Evolutionary conservation across 2,797 vertebrate species (phyloP), one percentile per base, ranked within the genome.

Genomic region (Melanotaenia trifasciata): DNA sequence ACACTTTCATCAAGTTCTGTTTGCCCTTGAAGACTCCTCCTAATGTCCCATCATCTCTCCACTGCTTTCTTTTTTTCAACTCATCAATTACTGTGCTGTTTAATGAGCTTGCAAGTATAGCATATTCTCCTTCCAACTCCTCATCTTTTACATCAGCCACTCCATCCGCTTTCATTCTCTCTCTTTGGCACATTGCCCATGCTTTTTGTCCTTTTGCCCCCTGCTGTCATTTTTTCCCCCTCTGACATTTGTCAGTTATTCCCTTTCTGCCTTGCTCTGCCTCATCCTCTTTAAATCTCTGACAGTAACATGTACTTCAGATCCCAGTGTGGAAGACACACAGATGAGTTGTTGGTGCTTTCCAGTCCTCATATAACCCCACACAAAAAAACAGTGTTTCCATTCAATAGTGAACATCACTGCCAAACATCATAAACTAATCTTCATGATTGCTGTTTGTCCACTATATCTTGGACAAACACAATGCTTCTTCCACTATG

Each of bases 51-150:
- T 72, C 64, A 11, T 74, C 76, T 43, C 64, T 77, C 54, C 35
- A 6, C 62, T 53, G n/a, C 61, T 22, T 32, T 76, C 69, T 70
- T 51, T 51, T 51, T 20, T 47, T 26, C 67, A n/a, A 33, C 78
- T 73, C 84, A 84, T 90, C 81, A 86, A 74, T 84, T 88, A 81
- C 47, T 7, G 9, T 11, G 11, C 30, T 73, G 76, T 76, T 85
- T 89, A 91, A 90, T 85, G 84, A 88, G 85, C 85, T 81, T 74
- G 74, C 78, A 78, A 80, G 77, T 86, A 67, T 78, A 74, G 54
- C 64, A 8, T 72, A 62, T 71, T 36, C 74, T 59, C 57, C 45
- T 36, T 73, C 73, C 73, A 24, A 45, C 56, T 66, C 62, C 60
- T 71, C 72, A 78, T 80, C 43, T 79, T 74, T 66, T 26, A 53